Conservation (phyloP, 1,140 invertebrate species). For the Neuroterus valhalla region DNA sequence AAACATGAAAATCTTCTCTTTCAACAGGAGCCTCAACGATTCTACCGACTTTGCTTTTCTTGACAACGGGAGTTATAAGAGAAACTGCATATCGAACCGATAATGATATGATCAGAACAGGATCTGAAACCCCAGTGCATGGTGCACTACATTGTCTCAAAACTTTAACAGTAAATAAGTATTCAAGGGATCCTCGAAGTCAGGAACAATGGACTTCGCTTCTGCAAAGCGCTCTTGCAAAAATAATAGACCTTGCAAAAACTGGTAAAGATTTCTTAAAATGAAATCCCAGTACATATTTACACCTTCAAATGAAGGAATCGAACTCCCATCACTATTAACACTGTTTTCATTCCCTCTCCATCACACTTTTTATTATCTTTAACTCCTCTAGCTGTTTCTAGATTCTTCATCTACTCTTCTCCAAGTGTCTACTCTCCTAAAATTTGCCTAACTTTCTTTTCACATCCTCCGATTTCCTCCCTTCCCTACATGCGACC, state of each 20-base stretch:
- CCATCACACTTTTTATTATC: too few species aligned
- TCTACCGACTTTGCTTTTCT: constrained; percentile 93
- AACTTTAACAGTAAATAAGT: constrained; percentile 80
- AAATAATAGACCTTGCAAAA: constrained; percentile 92
- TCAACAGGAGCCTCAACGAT: constrained; percentile 87
- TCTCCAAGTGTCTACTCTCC: too few species aligned
- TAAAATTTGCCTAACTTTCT: too few species aligned
- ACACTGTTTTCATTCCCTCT: too few species aligned
- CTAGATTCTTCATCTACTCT: too few species aligned
- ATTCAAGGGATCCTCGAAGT: constrained; percentile 79
- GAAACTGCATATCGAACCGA: constrained; percentile 82
- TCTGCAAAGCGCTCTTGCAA: constrained; percentile 90
- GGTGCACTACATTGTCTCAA: constrained; percentile 84
- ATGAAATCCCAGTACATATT: too few species aligned
- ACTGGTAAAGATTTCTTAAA: constrained; percentile 76
- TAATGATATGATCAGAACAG: constrained; percentile 76
- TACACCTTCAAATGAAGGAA: too few species aligned
- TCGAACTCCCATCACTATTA: too few species aligned
- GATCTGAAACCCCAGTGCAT: constrained; percentile 78
- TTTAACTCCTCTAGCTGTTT: too few species aligned
- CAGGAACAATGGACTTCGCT: constrained; percentile 84
- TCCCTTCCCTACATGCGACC: too few species aligned
- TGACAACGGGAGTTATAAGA: constrained; percentile 91
- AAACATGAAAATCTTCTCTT: constrained; percentile 39
- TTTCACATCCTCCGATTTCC: too few species aligned